Evolutionary conservation across 2,113 vertebrate species (phyloP).

Genomic region (Boleophthalmus pectinirostris): DNA sequence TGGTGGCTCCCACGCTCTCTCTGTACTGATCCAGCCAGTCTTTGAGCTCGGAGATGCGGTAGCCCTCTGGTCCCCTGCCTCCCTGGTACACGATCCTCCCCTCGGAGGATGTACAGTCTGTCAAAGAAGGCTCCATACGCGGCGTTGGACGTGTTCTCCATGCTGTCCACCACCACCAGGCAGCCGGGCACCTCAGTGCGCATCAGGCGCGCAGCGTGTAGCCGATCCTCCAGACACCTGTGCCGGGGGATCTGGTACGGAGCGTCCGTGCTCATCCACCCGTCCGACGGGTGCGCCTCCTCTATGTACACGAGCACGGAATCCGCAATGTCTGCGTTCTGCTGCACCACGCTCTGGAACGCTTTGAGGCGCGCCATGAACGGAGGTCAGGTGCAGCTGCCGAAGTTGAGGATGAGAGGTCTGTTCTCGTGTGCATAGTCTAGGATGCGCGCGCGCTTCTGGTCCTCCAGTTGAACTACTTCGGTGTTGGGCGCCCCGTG

Average conservation of each 20-base stretch:
- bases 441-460: slow-evolving; percentile 81
- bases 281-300: slow-evolving; percentile 96
- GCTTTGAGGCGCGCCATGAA: slow-evolving; percentile 96
- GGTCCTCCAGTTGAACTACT: slow-evolving; percentile 86
- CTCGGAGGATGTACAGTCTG: slow-evolving; percentile 91
- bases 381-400: slow-evolving; percentile 99
- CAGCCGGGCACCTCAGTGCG: slow-evolving; percentile 86
- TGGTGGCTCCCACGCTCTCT: slow-evolving; percentile 64
- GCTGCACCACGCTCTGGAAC: slow-evolving; percentile 87
- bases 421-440: slow-evolving; percentile 86
- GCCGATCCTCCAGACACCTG: slow-evolving; percentile 90
- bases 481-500: slow-evolving; percentile 88
- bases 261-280: slow-evolving; percentile 95
- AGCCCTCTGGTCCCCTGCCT: slow-evolving; percentile 91
- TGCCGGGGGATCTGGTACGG: slow-evolving; percentile 92
- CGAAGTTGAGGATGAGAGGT: slow-evolving; percentile 95
- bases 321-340: slow-evolving; percentile 89
- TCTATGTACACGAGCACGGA: slow-evolving; percentile 96
- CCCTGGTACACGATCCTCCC: slow-evolving; percentile 92
- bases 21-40: slow-evolving; percentile 89
- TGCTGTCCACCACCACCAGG: slow-evolving; percentile 89
- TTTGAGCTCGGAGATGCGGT: slow-evolving; percentile 92
- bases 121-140: slow-evolving; percentile 97
- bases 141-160: slow-evolving; percentile 92
- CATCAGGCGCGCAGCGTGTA: slow-evolving; percentile 89